Evolutionary conservation across 2,113 vertebrate species (phyloP).

Genomic region (Rissa tridactyla): DNA sequence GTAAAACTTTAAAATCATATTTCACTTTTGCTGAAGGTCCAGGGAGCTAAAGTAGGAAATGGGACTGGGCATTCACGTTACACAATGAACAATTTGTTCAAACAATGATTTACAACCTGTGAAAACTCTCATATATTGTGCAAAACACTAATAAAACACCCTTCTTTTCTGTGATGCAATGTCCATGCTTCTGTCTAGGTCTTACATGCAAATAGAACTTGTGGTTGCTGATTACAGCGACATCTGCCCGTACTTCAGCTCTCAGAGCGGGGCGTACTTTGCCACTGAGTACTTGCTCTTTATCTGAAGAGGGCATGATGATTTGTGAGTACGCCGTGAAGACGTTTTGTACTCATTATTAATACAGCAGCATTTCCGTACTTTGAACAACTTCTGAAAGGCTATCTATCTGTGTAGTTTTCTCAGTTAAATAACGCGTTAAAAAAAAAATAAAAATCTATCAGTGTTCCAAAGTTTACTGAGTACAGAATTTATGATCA

Average conservation of each 20-base stretch:
- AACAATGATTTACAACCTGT: background rate
- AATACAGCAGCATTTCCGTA: background rate
- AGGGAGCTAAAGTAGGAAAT: background rate
- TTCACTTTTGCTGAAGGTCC: background rate
- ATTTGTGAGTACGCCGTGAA: background rate
- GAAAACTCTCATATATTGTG: background rate
- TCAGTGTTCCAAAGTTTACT: background rate
- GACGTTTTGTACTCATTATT: background rate
- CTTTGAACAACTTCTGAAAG: background rate
- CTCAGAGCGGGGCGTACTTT: background rate
- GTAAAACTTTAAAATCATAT: background rate
- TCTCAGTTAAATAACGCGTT: background rate
- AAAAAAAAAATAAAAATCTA: background rate
- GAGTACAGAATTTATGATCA: background rate
- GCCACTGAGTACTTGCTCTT: background rate
- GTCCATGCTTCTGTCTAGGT: background rate
- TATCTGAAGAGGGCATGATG: accelerated
- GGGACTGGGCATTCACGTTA: background rate
- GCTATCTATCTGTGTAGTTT: background rate
- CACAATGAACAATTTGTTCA: background rate
- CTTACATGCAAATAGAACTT: background rate
- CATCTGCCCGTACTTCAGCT: background rate
- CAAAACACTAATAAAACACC: background rate
- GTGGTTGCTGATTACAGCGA: background rate
- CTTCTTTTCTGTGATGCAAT: background rate